Percentiles rank a stretch among this genome's conserved stretches.
These are phyloP conservation scores for Lasiurus borealis DNA, from an alignment of 2,113 vertebrate species.

Conservation along the genomic window DNA sequence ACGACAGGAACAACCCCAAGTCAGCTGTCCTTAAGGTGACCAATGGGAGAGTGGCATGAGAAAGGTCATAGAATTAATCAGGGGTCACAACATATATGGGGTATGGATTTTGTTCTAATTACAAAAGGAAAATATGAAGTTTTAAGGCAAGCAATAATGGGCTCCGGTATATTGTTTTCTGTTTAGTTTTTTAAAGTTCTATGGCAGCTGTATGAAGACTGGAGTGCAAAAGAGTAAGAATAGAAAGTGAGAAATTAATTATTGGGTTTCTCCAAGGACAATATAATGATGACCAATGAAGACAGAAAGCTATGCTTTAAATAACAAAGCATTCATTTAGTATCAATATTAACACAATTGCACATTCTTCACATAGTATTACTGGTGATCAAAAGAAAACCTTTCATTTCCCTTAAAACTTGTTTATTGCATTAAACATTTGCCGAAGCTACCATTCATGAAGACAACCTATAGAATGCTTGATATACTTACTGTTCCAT, in stretches of 20 bases:
- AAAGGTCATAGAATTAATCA: background rate
- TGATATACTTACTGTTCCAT: background rate
- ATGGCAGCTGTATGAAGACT: background rate
- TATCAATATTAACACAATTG: background rate
- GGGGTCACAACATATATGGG: background rate
- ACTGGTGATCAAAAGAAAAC: background rate
- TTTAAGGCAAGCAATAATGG: background rate
- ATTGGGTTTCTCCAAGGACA: background rate
- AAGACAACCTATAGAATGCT: background rate
- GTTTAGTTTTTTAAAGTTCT: background rate
- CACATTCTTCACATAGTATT: background rate
- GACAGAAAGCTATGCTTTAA: background rate
- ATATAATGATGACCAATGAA: background rate
- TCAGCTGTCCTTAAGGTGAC: background rate
- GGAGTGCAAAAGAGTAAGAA: background rate
- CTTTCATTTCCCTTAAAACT: background rate
- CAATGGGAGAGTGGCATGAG: background rate
- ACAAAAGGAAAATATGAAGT: background rate
- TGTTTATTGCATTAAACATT: background rate
- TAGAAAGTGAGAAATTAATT: background rate
- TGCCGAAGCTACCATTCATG: background rate
- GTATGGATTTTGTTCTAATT: background rate
- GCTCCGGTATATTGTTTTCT: background rate
- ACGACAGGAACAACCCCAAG: background rate
- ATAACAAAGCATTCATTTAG: background rate